Evolutionary conservation across 92 coral and sea anemone species (phyloP).

Genomic region (Epizoanthus illoricatus): DNA sequence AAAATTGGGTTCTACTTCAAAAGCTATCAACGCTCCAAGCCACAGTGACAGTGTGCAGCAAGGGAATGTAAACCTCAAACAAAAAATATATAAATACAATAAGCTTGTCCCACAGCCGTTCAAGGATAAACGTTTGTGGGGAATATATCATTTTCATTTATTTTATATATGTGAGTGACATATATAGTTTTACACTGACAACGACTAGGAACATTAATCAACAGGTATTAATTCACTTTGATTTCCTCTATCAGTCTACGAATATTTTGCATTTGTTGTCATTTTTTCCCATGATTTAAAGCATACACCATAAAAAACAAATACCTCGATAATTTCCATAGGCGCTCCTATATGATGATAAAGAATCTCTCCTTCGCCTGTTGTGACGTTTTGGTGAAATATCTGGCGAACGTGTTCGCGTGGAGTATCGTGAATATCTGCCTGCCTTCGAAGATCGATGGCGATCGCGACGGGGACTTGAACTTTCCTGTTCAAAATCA

Average conservation of each 20-base stretch:
- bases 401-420: conserved; percentile 52
- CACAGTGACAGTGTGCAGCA: conserved; percentile 8
- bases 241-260: neutral
- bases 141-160: too few relatives aligned
- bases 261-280: too few relatives aligned
- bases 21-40: neutral
- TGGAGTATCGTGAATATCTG: conserved; percentile 45
- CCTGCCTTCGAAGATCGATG: conserved; percentile 22
- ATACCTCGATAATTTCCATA: conserved; percentile 78
- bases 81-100: too few relatives aligned
- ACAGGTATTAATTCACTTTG: conserved; percentile 2
- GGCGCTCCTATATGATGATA: conserved; percentile 76
- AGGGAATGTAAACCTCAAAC: too few relatives aligned
- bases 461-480: conserved; percentile 59
- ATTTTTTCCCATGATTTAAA: too few relatives aligned
- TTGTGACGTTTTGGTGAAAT: conserved; percentile 58
- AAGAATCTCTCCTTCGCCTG: conserved; percentile 61
- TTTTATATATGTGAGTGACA: too few relatives aligned
- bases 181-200: too few relatives aligned
- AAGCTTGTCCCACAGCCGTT: too few relatives aligned
- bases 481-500: conserved; percentile 78
- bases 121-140: too few relatives aligned
- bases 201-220: too few relatives aligned
- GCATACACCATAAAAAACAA: neutral
- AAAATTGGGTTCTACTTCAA: conserved; percentile 9